Percentiles rank a stretch among this genome's conserved stretches.
These are phyloP conservation scores for Danionella dracula DNA, from an alignment of 2,797 vertebrate species.

Conservation along the genomic window DNA sequence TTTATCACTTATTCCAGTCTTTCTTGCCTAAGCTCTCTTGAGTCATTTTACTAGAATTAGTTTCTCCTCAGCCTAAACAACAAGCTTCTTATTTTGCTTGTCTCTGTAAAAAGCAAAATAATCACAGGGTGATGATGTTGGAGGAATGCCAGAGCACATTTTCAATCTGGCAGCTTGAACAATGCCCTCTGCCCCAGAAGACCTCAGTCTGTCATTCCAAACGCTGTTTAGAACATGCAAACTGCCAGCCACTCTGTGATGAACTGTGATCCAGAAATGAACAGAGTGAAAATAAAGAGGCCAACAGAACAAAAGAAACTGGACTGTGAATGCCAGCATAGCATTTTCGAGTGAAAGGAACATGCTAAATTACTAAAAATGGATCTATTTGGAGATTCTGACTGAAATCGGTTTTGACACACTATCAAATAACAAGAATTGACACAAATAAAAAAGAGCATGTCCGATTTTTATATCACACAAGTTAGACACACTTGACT, in stretches of 20 bases:
- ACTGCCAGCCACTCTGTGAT: not conserved
- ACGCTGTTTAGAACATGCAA: not conserved
- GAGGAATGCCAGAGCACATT: slow-evolving; percentile 3
- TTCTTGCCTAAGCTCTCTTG: not conserved
- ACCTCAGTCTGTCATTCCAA: slow-evolving; percentile 8
- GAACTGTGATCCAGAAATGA: slow-evolving; percentile 3
- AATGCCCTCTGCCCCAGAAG: slow-evolving; percentile 1
- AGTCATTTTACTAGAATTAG: slow-evolving; percentile 4
- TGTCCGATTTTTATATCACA: too few species aligned
- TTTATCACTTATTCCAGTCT: too few species aligned
- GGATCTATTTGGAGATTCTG: not conserved
- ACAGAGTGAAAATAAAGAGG: not conserved
- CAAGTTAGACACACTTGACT: too few species aligned
- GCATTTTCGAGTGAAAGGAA: not conserved
- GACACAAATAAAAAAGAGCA: too few species aligned
- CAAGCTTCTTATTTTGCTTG: not conserved
- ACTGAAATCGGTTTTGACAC: too few species aligned
- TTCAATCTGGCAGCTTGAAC: not conserved
- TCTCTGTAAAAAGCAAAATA: not conserved
- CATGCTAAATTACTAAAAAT: not conserved
- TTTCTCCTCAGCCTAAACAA: not conserved
- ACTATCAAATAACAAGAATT: too few species aligned
- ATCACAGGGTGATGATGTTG: not conserved
- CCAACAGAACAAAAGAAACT: not conserved
- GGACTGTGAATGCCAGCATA: not conserved